These are phyloP conservation scores for Lordiphosa stackelbergi DNA, from an alignment of 1,140 invertebrate species.

Conservation along the genomic window DNA sequence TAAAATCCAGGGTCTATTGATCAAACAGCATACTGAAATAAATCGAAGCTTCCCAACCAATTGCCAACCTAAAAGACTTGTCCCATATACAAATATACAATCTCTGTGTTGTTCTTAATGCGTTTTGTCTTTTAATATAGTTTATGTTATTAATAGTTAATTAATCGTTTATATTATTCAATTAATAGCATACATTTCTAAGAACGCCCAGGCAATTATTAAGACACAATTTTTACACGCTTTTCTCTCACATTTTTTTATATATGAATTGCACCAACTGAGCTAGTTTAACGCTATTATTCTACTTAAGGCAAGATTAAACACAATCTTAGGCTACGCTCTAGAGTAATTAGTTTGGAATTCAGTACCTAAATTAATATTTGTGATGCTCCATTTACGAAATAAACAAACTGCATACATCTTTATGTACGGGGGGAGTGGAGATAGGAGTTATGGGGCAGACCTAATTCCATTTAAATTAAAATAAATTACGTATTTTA, in stretches of 20 bases:
- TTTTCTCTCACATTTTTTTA: slow-evolving; percentile 1
- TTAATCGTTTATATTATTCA: slow-evolving; percentile 39
- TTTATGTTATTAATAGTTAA: slow-evolving; percentile 22
- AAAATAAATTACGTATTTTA: slow-evolving; percentile 75
- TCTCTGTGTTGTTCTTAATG: slow-evolving; percentile 26
- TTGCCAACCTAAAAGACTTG: slow-evolving; percentile 9
- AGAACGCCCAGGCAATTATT: slow-evolving; percentile 15
- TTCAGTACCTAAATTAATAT: slow-evolving; percentile 33
- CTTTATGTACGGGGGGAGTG: slow-evolving; percentile 28
- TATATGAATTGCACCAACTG: slow-evolving; percentile 13
- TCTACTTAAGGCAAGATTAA: slow-evolving; percentile 72
- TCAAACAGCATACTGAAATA: too few species aligned
- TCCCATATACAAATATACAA: slow-evolving; percentile 1
- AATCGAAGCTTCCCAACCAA: too few species aligned
- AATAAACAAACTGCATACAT: slow-evolving; percentile 46
- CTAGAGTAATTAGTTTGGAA: slow-evolving; percentile 47
- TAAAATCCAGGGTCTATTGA: too few species aligned
- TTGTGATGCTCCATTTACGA: slow-evolving; percentile 26
- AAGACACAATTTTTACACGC: slow-evolving; percentile 30
- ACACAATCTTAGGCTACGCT: slow-evolving; percentile 66
- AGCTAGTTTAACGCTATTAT: slow-evolving; percentile 27
- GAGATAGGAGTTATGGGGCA: slow-evolving; percentile 2
- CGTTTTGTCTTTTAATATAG: slow-evolving; percentile 30
- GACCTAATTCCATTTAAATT: slow-evolving; percentile 67
- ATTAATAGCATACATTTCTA: slow-evolving; percentile 38